These are phyloP conservation scores for Heterohyrax brucei DNA, from an alignment of 2,797 vertebrate genomes.

Conservation along the genomic window DNA sequence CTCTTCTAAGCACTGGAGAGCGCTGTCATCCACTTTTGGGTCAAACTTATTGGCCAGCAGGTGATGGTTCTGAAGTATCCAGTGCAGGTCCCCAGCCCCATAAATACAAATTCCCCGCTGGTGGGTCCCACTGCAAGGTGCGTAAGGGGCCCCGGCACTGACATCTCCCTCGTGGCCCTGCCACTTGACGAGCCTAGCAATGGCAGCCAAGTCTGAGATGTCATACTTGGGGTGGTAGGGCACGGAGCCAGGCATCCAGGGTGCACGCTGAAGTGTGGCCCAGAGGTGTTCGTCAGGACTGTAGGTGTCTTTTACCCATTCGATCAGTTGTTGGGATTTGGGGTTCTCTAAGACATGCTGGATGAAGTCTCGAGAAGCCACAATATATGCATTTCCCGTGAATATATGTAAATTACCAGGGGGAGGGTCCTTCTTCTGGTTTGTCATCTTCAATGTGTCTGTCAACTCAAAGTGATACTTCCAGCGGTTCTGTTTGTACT, in stretches of 20 bases:
- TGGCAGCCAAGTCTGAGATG: slow-evolving; percentile 93
- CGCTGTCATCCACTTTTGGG: slow-evolving; percentile 92
- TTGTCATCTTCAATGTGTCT: slow-evolving; percentile 80
- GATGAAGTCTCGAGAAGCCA: slow-evolving; percentile 93
- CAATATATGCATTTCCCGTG: slow-evolving; percentile 94
- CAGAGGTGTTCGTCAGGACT: slow-evolving; percentile 97
- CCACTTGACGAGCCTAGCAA: slow-evolving; percentile 96
- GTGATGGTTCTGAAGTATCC: slow-evolving; percentile 94
- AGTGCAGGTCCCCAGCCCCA: slow-evolving; percentile 93
- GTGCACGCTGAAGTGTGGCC: slow-evolving; percentile 95
- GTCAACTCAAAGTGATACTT: slow-evolving; percentile 89
- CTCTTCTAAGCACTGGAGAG: slow-evolving; percentile 94
- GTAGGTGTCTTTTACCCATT: slow-evolving; percentile 96
- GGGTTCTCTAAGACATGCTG: slow-evolving; percentile 90
- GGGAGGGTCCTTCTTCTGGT: slow-evolving; percentile 87
- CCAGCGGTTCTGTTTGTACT: slow-evolving; percentile 91
- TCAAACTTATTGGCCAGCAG: slow-evolving; percentile 98
- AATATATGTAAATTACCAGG: slow-evolving; percentile 94
- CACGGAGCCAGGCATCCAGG: slow-evolving; percentile 92
- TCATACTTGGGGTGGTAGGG: slow-evolving; percentile 92
- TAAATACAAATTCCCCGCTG: slow-evolving; percentile 93
- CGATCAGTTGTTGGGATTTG: slow-evolving; percentile 88
- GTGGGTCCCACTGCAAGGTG: slow-evolving; percentile 92
- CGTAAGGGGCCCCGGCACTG: slow-evolving; percentile 92
- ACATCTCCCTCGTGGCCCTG: slow-evolving; percentile 91